These are phyloP conservation scores for Apodemia zela DNA, from an alignment of 2,888 invertebrate species.

Conservation along the genomic window DNA sequence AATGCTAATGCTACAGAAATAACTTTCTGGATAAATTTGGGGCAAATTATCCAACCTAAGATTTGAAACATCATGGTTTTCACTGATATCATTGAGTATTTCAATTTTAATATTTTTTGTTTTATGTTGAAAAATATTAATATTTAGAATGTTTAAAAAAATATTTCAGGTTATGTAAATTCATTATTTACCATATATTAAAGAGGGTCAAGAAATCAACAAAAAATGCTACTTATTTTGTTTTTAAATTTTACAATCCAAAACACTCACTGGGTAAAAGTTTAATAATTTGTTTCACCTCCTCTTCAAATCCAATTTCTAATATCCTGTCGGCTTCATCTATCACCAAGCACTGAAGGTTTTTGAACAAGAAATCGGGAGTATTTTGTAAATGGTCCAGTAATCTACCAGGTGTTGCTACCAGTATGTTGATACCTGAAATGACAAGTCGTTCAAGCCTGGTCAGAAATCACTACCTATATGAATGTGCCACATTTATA, in stretches of 20 bases:
- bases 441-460: background rate
- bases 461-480: background rate
- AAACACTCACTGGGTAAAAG: conserved; percentile 91
- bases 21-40: no score
- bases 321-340: conserved; percentile 99
- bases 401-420: conserved; percentile 97
- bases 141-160: no score
- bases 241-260: background rate
- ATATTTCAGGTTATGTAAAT: no score
- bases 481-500: background rate
- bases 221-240: background rate
- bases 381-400: conserved; percentile 97
- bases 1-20: no score
- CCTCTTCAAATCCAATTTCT: conserved; percentile 98
- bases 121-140: no score
- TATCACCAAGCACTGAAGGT: conserved; percentile 95
- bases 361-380: conserved; percentile 94
- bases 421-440: conserved; percentile 92
- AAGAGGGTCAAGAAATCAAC: no score
- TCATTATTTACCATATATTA: no score
- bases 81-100: no score
- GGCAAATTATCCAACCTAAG: no score
- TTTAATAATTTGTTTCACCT: conserved; percentile 95
- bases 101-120: no score
- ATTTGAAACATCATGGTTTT: no score